These are phyloP conservation scores for Lytechinus variegatus DNA, from an alignment of 35 echinoderm and acorn worm species.

Conservation along the genomic window DNA sequence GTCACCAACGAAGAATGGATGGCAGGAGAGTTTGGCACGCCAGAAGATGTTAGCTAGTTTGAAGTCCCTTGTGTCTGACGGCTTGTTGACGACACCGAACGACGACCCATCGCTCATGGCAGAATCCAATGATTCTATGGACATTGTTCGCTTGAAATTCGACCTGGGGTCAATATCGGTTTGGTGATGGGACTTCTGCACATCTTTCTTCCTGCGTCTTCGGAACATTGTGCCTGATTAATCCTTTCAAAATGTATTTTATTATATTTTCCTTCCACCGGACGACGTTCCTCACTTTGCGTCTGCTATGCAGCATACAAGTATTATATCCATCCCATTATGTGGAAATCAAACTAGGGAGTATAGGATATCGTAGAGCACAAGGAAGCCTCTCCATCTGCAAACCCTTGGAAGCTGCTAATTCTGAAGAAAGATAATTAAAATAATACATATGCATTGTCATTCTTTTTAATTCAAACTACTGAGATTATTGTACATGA, in stretches of 20 bases:
- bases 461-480: background rate
- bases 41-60: slow-evolving; percentile 77
- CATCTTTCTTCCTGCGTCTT: background rate
- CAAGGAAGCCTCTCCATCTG: background rate
- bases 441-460: background rate
- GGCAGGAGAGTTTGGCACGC: slow-evolving; percentile 80
- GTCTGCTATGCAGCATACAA: too few relatives aligned
- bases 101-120: background rate
- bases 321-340: background rate
- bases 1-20: slow-evolving; percentile 70
- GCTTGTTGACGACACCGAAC: background rate
- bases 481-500: background rate
- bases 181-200: background rate
- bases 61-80: background rate
- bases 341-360: background rate
- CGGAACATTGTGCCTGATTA: background rate
- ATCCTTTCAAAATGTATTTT: background rate
- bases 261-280: background rate
- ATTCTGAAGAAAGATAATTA: background rate
- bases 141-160: background rate
- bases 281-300: background rate
- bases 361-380: background rate
- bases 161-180: background rate
- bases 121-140: slow-evolving; percentile 24
- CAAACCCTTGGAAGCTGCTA: background rate